Conservation (phyloP, 2,888 invertebrate species). For the Phortica magna region DNA sequence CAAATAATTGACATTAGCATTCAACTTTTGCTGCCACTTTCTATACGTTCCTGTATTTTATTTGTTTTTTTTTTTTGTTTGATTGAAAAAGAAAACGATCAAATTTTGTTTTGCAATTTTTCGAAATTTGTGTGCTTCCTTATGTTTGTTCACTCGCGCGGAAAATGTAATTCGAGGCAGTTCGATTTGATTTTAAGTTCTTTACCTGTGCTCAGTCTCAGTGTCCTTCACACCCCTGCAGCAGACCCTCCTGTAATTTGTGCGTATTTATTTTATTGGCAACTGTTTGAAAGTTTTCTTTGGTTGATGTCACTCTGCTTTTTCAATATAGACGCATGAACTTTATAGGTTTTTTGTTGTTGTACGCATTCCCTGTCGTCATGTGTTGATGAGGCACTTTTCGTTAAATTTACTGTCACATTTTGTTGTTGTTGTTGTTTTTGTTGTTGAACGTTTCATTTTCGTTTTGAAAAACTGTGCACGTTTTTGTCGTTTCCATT, state of each 20-base stretch:
- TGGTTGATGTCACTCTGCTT: not conserved
- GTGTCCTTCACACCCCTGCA: not conserved
- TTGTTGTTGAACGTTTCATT: constrained; percentile 37
- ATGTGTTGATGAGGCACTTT: constrained; percentile 32
- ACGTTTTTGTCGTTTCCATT: constrained; percentile 73
- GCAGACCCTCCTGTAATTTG: not conserved
- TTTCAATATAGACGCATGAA: not conserved
- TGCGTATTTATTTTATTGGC: constrained; percentile 20
- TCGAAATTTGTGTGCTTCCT: not conserved
- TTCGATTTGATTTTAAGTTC: not conserved
- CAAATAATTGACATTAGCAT: constrained; percentile 30
- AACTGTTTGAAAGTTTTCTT: not conserved
- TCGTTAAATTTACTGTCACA: constrained; percentile 30
- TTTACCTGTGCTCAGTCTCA: not conserved
- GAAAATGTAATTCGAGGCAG: constrained; percentile 24
- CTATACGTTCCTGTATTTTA: not conserved
- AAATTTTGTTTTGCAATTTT: constrained; percentile 19
- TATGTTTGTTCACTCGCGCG: not conserved
- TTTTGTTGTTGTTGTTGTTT: constrained; percentile 10
- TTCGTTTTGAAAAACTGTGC: constrained; percentile 55
- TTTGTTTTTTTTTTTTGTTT: not conserved
- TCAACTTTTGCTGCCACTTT: not conserved
- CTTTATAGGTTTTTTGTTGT: not conserved
- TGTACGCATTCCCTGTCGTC: not conserved
- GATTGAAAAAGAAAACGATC: not conserved